phyloP scores from a whole-genome alignment of 2,888 invertebrate genomes.

The Epinotia demarniana region DNA sequence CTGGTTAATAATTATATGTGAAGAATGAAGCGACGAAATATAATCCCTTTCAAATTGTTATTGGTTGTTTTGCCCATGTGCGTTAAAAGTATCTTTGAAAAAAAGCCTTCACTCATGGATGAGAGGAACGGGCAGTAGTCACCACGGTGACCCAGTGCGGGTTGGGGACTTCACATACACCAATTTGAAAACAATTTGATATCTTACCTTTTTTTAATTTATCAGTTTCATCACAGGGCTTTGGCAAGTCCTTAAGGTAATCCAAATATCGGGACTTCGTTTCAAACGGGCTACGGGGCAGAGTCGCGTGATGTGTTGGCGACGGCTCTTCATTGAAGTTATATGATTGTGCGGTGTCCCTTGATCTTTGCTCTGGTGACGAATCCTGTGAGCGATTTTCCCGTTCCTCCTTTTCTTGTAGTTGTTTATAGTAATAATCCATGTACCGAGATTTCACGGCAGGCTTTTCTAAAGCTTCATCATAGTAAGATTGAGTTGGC shows the following conservation, averaged over 20 bases:
- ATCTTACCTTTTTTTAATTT: neutral
- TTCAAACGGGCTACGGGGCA: neutral
- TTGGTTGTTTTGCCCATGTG: no score
- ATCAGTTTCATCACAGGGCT: neutral
- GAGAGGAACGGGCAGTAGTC: no score
- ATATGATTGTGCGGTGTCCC: no score
- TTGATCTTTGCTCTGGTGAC: neutral
- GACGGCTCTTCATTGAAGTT: neutral
- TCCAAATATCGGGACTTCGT: constrained; percentile 14
- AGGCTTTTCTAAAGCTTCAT: neutral
- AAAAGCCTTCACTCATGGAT: no score
- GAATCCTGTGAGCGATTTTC: neutral
- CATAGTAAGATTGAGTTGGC: neutral
- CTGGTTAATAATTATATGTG: no score
- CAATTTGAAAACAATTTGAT: neutral
- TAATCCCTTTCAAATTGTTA: no score
- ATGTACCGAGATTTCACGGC: constrained; percentile 28
- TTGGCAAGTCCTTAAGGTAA: neutral
- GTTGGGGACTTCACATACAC: no score
- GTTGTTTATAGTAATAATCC: constrained; percentile 19
- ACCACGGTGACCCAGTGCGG: no score
- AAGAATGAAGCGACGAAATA: no score
- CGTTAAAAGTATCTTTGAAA: no score
- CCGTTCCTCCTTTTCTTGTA: neutral
- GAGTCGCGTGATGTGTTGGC: neutral